phyloP scores from a whole-genome alignment of 1,140 invertebrate genomes.

The Triops cancriformis region DNA sequence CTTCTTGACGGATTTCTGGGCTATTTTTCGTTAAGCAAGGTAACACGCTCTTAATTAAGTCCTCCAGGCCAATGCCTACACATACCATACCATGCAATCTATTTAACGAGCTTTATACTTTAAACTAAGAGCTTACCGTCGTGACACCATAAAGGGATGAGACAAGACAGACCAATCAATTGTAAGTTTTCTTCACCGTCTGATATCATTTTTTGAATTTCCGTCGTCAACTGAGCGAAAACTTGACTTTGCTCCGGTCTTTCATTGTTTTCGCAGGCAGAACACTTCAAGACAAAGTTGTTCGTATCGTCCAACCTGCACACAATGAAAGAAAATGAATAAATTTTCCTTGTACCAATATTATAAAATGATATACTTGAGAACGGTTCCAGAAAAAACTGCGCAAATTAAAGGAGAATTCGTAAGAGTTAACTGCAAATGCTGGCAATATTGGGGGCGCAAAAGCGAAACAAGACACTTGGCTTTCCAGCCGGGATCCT shows the following conservation, averaged over 20 bases:
- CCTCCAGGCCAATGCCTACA: not conserved
- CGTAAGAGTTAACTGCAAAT: not conserved
- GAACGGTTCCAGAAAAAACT: not conserved
- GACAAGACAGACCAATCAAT: not conserved
- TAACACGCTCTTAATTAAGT: not conserved
- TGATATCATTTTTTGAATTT: not conserved
- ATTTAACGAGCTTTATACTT: not conserved
- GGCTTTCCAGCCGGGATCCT: not conserved
- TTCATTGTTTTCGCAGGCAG: not conserved
- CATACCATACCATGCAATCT: not conserved
- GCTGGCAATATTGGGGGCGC: not conserved
- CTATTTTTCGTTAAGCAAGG: not conserved
- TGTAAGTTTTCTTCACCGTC: not conserved
- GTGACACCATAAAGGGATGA: not conserved
- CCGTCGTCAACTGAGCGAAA: not conserved
- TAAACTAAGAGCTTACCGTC: not conserved
- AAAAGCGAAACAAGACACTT: not conserved
- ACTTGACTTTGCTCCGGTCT: not conserved
- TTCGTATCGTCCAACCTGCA: not conserved
- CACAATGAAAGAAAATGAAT: not conserved
- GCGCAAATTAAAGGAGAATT: not conserved
- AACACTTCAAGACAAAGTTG: not conserved
- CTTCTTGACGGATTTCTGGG: not conserved
- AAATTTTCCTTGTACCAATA: not conserved
- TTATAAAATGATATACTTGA: not conserved